These are phyloP conservation scores for Dysidea cf. avara DNA, from an alignment of 37 sponge, comb jelly and placozoan genomes.

Conservation along the genomic window DNA sequence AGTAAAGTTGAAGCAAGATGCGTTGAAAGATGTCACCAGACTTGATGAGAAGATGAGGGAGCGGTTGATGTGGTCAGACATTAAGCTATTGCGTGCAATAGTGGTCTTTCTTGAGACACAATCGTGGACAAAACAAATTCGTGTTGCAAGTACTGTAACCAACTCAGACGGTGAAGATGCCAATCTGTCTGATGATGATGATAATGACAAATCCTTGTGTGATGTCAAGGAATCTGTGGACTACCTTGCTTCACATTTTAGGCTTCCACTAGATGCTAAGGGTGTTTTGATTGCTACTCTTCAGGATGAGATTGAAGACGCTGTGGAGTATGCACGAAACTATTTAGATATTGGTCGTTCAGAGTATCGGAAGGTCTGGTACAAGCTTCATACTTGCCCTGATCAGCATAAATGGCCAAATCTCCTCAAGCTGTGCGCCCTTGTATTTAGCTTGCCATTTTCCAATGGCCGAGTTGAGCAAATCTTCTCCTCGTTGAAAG, in stretches of 20 bases:
- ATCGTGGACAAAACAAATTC: conserved; percentile 8
- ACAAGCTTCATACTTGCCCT: conserved; percentile 31
- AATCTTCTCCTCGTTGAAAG: conserved; percentile 48
- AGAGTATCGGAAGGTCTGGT: conserved; percentile 38
- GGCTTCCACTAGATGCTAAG: conserved; percentile 16
- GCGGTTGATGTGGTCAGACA: conserved; percentile 40
- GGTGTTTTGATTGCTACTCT: conserved; percentile 5
- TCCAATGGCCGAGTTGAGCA: conserved; percentile 47
- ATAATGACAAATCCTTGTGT: background rate
- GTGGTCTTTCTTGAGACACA: conserved; percentile 48
- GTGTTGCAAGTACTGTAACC: too few relatives aligned
- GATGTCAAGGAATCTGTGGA: background rate
- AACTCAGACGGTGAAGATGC: too few relatives aligned
- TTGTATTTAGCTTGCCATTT: conserved; percentile 48
- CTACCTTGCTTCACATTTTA: background rate
- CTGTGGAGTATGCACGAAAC: conserved; percentile 34
- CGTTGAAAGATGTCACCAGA: conserved; percentile 12
- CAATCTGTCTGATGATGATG: background rate
- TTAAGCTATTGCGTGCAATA: conserved; percentile 26
- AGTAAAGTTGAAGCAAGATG: conserved; percentile 14
- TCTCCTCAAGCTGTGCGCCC: too few relatives aligned
- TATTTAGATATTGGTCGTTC: conserved; percentile 31
- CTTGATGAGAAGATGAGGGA: conserved; percentile 35
- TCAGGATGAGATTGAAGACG: conserved; percentile 37
- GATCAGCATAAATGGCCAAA: background rate